Base-by-base conservation (phyloP, 2,797 vertebrate genomes). In the Cryptoprocta ferox region DNA sequence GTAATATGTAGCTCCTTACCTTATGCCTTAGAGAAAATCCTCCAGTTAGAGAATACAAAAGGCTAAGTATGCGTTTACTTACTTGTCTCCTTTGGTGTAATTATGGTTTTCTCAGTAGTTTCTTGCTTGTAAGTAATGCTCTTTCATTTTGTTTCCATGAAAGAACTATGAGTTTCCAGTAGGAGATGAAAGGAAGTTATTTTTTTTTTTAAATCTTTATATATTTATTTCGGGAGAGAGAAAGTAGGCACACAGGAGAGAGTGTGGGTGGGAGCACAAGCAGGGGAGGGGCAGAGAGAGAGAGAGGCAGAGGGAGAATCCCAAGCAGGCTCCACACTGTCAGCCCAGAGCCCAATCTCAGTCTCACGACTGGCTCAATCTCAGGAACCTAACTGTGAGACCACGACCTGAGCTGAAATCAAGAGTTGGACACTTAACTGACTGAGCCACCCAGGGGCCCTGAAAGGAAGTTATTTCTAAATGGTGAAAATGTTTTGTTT, bases 91-190 rank as follows among this genome's bases (percentile, higher is more conserved):
- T 86, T 92, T 68, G 75, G n/a, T 50, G 26, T 96, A 96, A 91
- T 96, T 97, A 91, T 71, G 82, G 82, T n/a, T 91, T 95, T 81
- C 56, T 61, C 56, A 53, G 79, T 79, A 82, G 50, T 93, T 94
- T 86, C 68, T 92, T 91, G 45, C 80, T 96, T 88, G 42, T 66
- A 90, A 89, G 45, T 79, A 59, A 93, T 79, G 24, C 45, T 84
- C 83, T 86, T 89, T 35, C 13, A 6, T 91, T 94, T 82, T 94
- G n/a, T 93, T 96, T 97, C 82, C 50, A 78, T 61, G 73, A 94
- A 82, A 94, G 63, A 96, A 83, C 24, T 19, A 73, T 14, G 24
- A 85, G 2, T 85, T 91, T 91, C 28, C 16, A 79, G 75, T 56
- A 97, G 42, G 12, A 66, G 78, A 66, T 50, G 65, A 97, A 83